Conservation (phyloP, 2,797 vertebrate genomes). For the Morelia viridis region DNA sequence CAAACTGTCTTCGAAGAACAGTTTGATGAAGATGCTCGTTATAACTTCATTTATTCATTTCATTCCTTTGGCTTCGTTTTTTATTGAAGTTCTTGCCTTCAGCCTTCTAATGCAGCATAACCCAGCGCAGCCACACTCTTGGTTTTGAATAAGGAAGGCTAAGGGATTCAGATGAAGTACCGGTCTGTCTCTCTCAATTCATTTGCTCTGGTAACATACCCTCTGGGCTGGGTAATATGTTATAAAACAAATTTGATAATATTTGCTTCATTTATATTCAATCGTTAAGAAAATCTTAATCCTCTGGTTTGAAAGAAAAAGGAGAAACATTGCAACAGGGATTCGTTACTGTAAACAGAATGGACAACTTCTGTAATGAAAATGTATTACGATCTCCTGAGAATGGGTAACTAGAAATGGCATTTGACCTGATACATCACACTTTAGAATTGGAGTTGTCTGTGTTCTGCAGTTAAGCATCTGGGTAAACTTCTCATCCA, state of each 20-base stretch:
- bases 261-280: not conserved
- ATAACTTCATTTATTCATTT: not conserved
- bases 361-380: not conserved
- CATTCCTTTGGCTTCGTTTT: not conserved
- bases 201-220: not conserved
- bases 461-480: not conserved
- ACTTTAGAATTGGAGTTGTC: not conserved
- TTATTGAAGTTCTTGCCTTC: not conserved
- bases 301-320: not conserved
- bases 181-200: not conserved
- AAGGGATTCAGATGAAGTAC: not conserved
- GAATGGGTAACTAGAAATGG: not conserved
- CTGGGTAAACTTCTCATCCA: not conserved
- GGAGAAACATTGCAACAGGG: conserved; percentile 5
- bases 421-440: not conserved
- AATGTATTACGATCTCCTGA: not conserved
- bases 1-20: not conserved
- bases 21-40: not conserved
- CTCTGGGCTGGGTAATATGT: not conserved
- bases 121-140: not conserved
- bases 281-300: not conserved
- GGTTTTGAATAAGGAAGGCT: not conserved
- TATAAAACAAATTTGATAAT: not conserved
- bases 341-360: not conserved
- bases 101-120: not conserved